Conservation (phyloP, 1,140 invertebrate genomes). For the Nasonia vitripennis region DNA sequence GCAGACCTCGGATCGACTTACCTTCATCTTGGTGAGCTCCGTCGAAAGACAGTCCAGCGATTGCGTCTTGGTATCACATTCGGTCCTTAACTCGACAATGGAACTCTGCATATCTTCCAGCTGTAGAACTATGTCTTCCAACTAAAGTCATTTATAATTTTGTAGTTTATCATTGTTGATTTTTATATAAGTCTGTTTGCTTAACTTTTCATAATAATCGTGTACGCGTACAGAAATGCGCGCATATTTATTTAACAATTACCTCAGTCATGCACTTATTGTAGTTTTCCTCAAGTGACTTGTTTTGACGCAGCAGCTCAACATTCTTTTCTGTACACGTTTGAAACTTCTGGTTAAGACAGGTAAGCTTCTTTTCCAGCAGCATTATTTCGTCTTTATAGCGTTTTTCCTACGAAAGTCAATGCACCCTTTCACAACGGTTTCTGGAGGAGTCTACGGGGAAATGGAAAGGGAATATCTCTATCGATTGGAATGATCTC, state of each 20-base stretch:
- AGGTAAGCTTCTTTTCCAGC: constrained; percentile 27
- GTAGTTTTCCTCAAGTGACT: constrained; percentile 62
- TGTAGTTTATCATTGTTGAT: too few species aligned
- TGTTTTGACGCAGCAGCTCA: constrained; percentile 60
- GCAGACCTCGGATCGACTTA: constrained; percentile 63
- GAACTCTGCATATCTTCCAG: constrained; percentile 63
- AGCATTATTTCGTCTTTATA: constrained; percentile 44
- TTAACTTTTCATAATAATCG: too few species aligned
- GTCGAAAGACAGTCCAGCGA: constrained; percentile 62
- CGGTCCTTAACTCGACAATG: constrained; percentile 60
- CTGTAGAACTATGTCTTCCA: constrained; percentile 57
- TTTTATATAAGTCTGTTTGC: too few species aligned
- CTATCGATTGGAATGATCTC: background rate
- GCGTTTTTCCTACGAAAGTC: constrained; percentile 15
- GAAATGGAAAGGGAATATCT: background rate
- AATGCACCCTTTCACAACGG: constrained; percentile 6
- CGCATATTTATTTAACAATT: constrained; percentile 15
- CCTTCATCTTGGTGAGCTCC: constrained; percentile 62
- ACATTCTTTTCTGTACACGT: constrained; percentile 62
- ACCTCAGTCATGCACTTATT: constrained; percentile 64
- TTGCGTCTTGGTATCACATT: constrained; percentile 64
- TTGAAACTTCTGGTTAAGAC: constrained; percentile 58
- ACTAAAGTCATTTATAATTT: constrained; percentile 47
- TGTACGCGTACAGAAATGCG: too few species aligned
- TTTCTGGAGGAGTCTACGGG: background rate